phyloP scores from a whole-genome alignment of 1,140 invertebrate species.

The Triops cancriformis region DNA sequence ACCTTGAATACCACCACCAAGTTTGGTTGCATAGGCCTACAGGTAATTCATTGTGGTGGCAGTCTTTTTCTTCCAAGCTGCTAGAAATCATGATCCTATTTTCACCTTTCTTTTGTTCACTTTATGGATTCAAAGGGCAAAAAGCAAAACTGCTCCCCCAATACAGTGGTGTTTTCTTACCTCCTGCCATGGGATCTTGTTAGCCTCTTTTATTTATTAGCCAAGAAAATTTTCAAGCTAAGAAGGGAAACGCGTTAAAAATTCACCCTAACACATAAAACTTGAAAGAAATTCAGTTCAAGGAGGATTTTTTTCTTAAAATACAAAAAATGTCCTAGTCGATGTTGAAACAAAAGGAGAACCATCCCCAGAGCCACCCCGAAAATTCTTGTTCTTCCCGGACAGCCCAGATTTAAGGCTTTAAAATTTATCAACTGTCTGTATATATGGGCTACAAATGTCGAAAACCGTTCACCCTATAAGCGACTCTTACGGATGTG shows the following conservation, averaged over 20 bases:
- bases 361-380: neutral
- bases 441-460: neutral
- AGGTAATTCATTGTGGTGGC: neutral
- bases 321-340: neutral
- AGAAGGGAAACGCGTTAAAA: neutral
- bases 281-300: neutral
- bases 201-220: constrained; percentile 14
- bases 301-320: neutral
- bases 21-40: neutral
- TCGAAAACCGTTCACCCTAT: neutral
- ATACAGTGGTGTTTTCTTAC: neutral
- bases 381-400: neutral
- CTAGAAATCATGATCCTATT: neutral
- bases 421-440: neutral
- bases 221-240: neutral
- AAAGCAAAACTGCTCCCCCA: neutral
- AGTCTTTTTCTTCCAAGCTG: neutral
- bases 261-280: constrained; percentile 1
- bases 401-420: neutral
- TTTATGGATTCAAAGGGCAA: constrained; percentile 5
- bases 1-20: no score
- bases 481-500: neutral
- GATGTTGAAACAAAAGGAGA: neutral
- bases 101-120: neutral
- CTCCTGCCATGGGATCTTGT: neutral